Percentiles rank a stretch among this genome's conserved stretches.
These are phyloP conservation scores for Colaptes auratus DNA, from an alignment of 2,113 vertebrate genomes.

Conservation along the genomic window DNA sequence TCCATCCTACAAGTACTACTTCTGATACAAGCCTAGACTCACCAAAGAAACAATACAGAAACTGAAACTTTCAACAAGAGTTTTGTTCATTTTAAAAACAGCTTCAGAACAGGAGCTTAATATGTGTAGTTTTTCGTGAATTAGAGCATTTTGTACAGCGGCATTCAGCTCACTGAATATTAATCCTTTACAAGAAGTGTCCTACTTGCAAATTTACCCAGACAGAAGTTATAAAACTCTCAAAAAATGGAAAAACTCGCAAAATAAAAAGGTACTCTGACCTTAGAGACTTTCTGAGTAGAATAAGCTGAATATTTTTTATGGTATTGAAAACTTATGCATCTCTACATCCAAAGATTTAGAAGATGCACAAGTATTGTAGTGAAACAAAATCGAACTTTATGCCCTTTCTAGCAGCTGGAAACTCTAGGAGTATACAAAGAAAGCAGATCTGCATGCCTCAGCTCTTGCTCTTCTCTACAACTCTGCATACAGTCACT, in stretches of 20 bases:
- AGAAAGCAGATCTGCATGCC: background rate
- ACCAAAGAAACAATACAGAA: background rate
- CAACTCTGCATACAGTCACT: rapidly evolving
- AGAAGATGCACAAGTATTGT: background rate
- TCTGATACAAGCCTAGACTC: background rate
- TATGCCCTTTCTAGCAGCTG: background rate
- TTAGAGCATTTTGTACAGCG: background rate
- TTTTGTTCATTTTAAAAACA: background rate
- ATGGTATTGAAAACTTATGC: background rate
- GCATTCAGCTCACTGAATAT: background rate
- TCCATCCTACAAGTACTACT: background rate
- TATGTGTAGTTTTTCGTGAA: rapidly evolving
- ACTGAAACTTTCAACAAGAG: background rate
- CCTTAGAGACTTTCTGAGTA: background rate
- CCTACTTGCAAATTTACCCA: background rate
- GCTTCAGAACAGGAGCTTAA: background rate
- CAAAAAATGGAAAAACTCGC: background rate
- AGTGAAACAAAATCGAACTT: background rate
- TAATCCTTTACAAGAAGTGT: background rate
- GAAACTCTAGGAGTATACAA: background rate
- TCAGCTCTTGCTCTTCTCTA: background rate
- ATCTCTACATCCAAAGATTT: background rate
- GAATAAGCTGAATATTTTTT: background rate
- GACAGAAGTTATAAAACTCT: background rate
- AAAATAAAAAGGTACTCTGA: background rate